Evolutionary conservation across 2,113 vertebrate genomes (phyloP).

Genomic region (Tympanuchus pallidicinctus): DNA sequence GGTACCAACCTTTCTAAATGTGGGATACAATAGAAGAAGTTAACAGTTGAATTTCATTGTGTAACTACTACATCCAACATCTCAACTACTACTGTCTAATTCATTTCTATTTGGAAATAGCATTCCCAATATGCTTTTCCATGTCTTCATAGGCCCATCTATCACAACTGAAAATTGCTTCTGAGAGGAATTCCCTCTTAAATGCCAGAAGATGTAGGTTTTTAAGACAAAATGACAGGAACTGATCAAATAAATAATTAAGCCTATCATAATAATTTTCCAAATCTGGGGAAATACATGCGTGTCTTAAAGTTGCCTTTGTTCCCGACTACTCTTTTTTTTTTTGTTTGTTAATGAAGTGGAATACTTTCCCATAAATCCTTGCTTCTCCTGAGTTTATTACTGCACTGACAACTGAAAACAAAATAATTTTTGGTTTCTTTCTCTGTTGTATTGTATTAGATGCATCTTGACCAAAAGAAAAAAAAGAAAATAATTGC

Average conservation of each 20-base stretch:
- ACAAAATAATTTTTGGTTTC: background rate
- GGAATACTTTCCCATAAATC: background rate
- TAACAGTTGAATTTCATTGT: background rate
- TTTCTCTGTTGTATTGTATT: background rate
- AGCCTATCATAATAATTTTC: background rate
- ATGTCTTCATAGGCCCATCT: background rate
- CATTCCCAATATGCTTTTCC: background rate
- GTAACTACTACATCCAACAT: background rate
- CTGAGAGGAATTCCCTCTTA: background rate
- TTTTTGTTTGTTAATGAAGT: background rate
- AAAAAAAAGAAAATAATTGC: background rate
- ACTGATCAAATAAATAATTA: background rate
- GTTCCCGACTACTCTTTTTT: accelerated
- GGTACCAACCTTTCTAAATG: background rate
- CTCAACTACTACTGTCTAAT: background rate
- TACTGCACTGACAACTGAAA: background rate
- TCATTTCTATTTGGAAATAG: background rate
- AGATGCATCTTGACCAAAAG: background rate
- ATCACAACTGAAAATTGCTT: background rate
- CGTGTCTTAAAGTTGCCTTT: background rate
- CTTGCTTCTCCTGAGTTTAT: background rate
- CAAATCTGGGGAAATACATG: background rate
- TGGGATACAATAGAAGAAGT: background rate
- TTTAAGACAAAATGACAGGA: background rate
- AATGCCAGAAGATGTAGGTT: background rate